These are phyloP conservation scores for Trachythela sp. DNA, from an alignment of 64 coral and sea anemone species.

Conservation along the genomic window DNA sequence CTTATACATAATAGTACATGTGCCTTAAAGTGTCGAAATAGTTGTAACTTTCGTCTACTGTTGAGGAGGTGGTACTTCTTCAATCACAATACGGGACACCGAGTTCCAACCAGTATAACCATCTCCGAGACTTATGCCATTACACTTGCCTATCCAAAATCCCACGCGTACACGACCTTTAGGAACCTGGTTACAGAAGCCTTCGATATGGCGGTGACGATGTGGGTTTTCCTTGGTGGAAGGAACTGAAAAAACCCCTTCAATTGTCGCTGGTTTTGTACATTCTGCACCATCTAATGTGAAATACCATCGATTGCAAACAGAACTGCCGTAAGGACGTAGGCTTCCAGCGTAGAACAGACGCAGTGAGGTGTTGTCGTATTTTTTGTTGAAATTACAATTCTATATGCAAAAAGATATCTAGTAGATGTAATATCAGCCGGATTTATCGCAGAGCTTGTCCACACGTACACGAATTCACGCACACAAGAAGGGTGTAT, in stretches of 20 bases:
- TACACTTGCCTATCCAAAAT: background rate
- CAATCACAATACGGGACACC: too few species aligned
- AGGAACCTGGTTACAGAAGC: background rate
- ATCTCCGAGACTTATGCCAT: background rate
- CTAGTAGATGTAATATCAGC: too few species aligned
- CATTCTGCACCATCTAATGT: background rate
- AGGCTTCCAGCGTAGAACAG: background rate
- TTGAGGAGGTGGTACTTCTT: too few species aligned
- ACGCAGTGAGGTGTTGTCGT: background rate
- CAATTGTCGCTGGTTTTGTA: background rate
- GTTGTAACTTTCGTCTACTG: too few species aligned
- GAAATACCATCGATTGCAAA: background rate
- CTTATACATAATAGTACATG: too few species aligned
- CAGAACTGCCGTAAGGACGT: background rate
- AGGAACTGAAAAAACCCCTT: background rate
- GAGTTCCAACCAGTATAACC: background rate
- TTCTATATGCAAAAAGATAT: background rate
- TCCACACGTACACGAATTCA: too few species aligned
- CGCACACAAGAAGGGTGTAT: too few species aligned
- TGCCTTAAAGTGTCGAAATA: too few species aligned
- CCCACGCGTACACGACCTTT: background rate
- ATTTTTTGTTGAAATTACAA: background rate
- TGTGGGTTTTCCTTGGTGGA: background rate
- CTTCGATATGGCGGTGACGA: background rate
- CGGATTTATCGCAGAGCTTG: too few species aligned